These are phyloP conservation scores for Scolopax rusticola DNA, from an alignment of 2,797 vertebrate genomes.

Conservation along the genomic window DNA sequence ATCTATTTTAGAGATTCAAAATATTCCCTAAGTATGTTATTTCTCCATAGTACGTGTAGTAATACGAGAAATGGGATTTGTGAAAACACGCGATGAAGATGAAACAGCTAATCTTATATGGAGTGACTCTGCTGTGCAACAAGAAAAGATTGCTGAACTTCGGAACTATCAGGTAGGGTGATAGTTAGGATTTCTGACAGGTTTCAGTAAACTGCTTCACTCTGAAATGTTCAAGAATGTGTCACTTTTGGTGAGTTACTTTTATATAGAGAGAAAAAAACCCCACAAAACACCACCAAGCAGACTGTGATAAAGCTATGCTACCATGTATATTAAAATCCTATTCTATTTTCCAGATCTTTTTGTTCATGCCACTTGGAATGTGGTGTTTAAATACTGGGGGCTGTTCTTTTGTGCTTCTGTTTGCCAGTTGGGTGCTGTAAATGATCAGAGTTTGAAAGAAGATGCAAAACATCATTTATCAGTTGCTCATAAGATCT, in stretches of 20 bases:
- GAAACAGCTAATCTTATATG: conserved; percentile 98
- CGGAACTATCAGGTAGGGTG: conserved; percentile 93
- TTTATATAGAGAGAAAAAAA: neutral
- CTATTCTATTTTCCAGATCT: neutral
- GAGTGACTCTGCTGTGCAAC: conserved; percentile 96
- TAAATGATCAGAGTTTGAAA: neutral
- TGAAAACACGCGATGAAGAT: conserved; percentile 93
- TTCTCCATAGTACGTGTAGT: conserved; percentile 88
- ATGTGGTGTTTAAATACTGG: neutral
- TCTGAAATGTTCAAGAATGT: neutral
- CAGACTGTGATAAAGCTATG: neutral
- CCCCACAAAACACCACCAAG: rapidly evolving
- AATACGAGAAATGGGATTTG: conserved; percentile 91
- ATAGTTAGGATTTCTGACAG: neutral
- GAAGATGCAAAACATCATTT: neutral
- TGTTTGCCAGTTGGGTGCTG: neutral
- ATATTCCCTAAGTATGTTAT: neutral
- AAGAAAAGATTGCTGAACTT: conserved; percentile 97
- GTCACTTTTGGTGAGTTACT: neutral
- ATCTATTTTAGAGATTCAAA: neutral
- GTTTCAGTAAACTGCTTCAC: neutral
- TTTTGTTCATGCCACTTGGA: neutral
- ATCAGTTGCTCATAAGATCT: neutral
- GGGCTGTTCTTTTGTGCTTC: neutral
- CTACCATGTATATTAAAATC: neutral